These are phyloP conservation scores for Patagioenas fasciata DNA, from an alignment of 2,113 vertebrate genomes.

Conservation along the genomic window DNA sequence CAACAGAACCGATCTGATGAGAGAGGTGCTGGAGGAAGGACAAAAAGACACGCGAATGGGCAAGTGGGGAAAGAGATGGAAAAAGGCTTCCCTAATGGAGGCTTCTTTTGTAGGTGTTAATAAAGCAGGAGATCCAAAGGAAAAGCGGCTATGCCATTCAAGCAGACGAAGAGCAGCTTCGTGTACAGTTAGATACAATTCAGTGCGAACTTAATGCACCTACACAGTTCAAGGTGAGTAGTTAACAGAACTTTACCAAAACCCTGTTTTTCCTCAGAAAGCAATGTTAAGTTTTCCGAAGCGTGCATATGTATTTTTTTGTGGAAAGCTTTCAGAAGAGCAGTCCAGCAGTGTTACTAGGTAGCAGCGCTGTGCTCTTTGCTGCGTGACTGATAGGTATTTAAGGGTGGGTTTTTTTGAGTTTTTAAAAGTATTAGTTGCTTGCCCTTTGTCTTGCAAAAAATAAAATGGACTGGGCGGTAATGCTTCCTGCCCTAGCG, in stretches of 20 bases:
- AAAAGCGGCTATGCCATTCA: slow-evolving; percentile 97
- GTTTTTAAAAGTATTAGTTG: not conserved
- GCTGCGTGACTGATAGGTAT: not conserved
- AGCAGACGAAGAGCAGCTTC: slow-evolving; percentile 95
- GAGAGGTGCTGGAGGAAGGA: not conserved
- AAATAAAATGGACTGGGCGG: not conserved
- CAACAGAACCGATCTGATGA: not conserved
- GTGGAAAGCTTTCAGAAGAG: not conserved
- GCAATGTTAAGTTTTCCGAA: not conserved
- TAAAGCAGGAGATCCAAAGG: slow-evolving; percentile 97
- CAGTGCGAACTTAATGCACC: slow-evolving; percentile 96
- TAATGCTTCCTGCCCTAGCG: not conserved
- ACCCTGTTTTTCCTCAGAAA: not conserved
- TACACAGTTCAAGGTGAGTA: slow-evolving; percentile 93
- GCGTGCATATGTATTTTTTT: rapidly evolving
- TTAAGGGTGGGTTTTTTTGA: not conserved
- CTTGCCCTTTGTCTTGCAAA: not conserved
- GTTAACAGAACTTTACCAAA: not conserved
- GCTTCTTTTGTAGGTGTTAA: slow-evolving; percentile 83
- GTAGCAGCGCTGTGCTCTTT: not conserved
- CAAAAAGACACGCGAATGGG: not conserved
- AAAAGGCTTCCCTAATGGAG: not conserved
- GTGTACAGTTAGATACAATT: slow-evolving; percentile 95
- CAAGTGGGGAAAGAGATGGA: not conserved
- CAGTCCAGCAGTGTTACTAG: not conserved